A percentile compares a stretch with the other conserved stretches of the same genome.
phyloP scores from a whole-genome alignment of 2,888 invertebrate species.

The Autographa pulchrina region DNA sequence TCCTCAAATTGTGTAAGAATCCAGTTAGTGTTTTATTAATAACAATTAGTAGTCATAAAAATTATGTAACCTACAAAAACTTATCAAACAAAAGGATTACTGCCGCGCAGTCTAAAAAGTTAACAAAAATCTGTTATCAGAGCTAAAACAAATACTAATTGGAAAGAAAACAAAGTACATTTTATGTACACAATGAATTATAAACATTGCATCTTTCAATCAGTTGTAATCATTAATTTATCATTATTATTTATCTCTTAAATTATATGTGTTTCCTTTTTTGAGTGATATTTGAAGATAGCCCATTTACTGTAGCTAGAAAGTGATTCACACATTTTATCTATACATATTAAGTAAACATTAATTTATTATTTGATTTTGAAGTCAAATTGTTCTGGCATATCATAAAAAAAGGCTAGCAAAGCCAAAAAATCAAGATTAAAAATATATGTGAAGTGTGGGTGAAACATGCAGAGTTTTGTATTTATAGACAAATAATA shows the following conservation, averaged over 20 bases:
- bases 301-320: not conserved
- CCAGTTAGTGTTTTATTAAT: not conserved
- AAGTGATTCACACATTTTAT: not conserved
- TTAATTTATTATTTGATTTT: too few relatives aligned
- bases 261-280: not conserved
- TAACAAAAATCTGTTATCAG: not conserved
- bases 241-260: not conserved
- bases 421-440: too few relatives aligned
- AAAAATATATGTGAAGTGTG: too few relatives aligned
- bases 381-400: too few relatives aligned
- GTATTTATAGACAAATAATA: not conserved
- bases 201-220: not conserved
- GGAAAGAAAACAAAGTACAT: not conserved
- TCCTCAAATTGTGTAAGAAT: not conserved
- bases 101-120: not conserved
- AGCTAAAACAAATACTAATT: not conserved
- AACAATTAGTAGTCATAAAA: not conserved
- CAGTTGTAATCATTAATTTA: not conserved
- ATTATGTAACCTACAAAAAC: not conserved
- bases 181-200: not conserved
- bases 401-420: not conserved
- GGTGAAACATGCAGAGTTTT: not conserved
- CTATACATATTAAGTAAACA: too few relatives aligned
- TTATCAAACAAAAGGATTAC: not conserved
- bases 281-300: not conserved